Evolutionary conservation across 1,140 invertebrate species (phyloP).

Genomic region (Anoplophora glabripennis): DNA sequence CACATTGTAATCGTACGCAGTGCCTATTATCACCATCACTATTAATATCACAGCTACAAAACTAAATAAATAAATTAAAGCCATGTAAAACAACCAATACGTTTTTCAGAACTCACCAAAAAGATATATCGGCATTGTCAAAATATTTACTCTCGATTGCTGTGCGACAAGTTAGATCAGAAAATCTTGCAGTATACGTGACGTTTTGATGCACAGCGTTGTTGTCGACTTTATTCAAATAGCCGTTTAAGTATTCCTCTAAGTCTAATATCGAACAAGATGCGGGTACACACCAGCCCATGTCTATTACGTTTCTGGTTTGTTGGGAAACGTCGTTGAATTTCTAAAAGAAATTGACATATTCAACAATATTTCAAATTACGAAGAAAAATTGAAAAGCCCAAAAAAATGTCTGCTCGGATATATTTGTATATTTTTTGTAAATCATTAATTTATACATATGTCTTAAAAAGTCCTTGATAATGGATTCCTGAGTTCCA

Average conservation of each 20-base stretch:
- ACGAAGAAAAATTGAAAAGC: no score
- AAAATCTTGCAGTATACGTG: slow-evolving; percentile 44
- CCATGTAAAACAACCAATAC: neutral
- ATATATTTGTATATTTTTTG: no score
- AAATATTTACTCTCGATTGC: slow-evolving; percentile 40
- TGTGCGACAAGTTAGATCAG: slow-evolving; percentile 43
- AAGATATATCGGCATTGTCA: slow-evolving; percentile 47
- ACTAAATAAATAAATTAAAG: slow-evolving; percentile 25
- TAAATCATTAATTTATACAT: no score
- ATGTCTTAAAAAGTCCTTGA: no score
- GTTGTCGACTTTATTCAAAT: slow-evolving; percentile 50
- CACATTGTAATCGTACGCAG: slow-evolving; percentile 34
- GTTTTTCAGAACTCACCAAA: slow-evolving; percentile 49
- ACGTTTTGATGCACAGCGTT: slow-evolving; percentile 48
- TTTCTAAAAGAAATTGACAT: slow-evolving; percentile 38
- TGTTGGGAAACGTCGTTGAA: slow-evolving; percentile 45
- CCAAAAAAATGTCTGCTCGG: no score
- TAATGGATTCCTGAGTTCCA: no score
- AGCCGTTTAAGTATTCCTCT: slow-evolving; percentile 47
- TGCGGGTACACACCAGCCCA: slow-evolving; percentile 56
- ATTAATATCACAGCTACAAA: slow-evolving; percentile 32
- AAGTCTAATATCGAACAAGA: slow-evolving; percentile 52
- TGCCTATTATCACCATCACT: slow-evolving; percentile 33
- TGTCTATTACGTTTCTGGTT: slow-evolving; percentile 50
- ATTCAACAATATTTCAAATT: no score